Evolutionary conservation across 1,140 invertebrate species (phyloP).

Genomic region (Ceratina calcarata): DNA sequence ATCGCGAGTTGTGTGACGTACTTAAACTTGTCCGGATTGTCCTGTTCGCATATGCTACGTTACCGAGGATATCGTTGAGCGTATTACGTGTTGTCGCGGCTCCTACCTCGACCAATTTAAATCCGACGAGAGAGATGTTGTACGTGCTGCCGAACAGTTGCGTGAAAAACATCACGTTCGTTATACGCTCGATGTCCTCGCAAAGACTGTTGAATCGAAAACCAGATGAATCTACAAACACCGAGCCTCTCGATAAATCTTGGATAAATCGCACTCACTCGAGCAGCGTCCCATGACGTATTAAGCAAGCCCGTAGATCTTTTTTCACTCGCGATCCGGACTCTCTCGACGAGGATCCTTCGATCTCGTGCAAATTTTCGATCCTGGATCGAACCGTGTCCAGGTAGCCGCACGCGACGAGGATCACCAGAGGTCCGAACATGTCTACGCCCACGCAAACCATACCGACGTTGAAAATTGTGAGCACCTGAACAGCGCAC

Average conservation of each 20-base stretch:
- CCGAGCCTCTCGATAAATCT: neutral
- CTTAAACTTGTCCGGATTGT: slow-evolving; percentile 49
- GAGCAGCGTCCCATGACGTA: slow-evolving; percentile 54
- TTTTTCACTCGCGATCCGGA: neutral
- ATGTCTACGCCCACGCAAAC: slow-evolving; percentile 58
- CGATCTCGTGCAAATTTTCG: neutral
- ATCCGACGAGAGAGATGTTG: slow-evolving; percentile 65
- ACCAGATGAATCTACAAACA: neutral
- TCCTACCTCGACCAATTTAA: slow-evolving; percentile 63
- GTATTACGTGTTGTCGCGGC: too few relatives aligned
- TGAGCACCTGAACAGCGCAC: slow-evolving; percentile 48
- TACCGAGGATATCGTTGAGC: neutral
- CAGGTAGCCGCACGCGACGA: slow-evolving; percentile 59
- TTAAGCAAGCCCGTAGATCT: slow-evolving; percentile 34
- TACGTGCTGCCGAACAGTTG: slow-evolving; percentile 64
- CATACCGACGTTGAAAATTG: slow-evolving; percentile 49
- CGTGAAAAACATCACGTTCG: slow-evolving; percentile 54
- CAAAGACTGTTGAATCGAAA: slow-evolving; percentile 50
- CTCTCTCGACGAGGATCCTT: neutral
- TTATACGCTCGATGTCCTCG: slow-evolving; percentile 55
- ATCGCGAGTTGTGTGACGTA: slow-evolving; percentile 48
- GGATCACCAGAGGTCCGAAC: slow-evolving; percentile 52
- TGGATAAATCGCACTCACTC: slow-evolving; percentile 40
- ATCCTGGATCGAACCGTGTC: slow-evolving; percentile 54
- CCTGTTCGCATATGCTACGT: slow-evolving; percentile 19